These are phyloP conservation scores for Megaceryle maxima DNA, from an alignment of 2,113 vertebrate species.

Conservation along the genomic window DNA sequence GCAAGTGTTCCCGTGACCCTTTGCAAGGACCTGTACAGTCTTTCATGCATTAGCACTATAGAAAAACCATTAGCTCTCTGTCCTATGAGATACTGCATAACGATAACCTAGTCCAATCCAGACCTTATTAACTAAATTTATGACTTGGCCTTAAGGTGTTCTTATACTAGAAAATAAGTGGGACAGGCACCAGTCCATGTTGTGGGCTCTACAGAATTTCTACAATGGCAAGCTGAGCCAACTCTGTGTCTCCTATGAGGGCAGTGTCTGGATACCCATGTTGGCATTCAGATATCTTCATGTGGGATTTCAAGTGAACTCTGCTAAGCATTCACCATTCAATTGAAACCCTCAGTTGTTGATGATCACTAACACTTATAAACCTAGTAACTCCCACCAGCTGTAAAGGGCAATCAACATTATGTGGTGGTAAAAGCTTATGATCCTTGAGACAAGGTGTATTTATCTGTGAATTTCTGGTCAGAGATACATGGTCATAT, in stretches of 20 bases:
- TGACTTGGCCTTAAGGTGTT: accelerated
- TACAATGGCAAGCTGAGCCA: background rate
- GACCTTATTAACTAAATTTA: background rate
- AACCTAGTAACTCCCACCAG: background rate
- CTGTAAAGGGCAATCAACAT: background rate
- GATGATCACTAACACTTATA: background rate
- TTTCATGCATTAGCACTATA: background rate
- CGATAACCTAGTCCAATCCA: background rate
- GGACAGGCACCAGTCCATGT: background rate
- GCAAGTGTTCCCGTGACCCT: background rate
- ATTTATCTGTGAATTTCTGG: background rate
- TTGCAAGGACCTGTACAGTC: background rate
- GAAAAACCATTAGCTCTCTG: background rate
- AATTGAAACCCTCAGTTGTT: background rate
- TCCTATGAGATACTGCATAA: background rate
- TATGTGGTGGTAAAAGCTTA: background rate
- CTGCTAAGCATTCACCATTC: background rate
- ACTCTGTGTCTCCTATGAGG: background rate
- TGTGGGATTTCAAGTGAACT: background rate
- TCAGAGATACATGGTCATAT: background rate
- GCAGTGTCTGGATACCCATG: background rate
- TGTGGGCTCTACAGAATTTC: background rate
- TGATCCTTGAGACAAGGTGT: background rate
- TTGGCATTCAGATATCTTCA: background rate
- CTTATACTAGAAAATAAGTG: background rate